Evolutionary conservation across 2,797 vertebrate genomes (phyloP), one percentile per base, ranked within the genome.

Genomic region (Lepilemur ruficaudatus): DNA sequence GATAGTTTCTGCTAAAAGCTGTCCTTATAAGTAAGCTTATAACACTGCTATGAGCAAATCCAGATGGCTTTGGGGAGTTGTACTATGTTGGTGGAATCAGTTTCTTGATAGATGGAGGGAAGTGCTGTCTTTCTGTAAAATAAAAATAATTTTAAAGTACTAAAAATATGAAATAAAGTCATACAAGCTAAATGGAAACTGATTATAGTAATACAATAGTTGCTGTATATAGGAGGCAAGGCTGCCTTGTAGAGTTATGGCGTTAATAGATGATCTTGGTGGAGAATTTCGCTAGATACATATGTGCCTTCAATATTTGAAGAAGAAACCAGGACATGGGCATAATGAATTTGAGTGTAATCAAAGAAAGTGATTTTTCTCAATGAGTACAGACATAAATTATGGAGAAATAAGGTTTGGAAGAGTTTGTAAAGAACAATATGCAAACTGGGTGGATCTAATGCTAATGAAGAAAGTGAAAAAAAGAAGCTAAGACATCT

Each of bases 71-170:
- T 61, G 2, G 13, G 46, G 57, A 89, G 38, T 59, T 0, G 4
- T 73, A 35, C 35, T 72, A 32, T 79, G 13, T 61, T 89, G 84
- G 13, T 79, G 50, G 12, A 93, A 46, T 73, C 38, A 85, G 10
- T 70, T 85, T 96, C 88, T 97, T 96, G 46, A 79, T 75, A 43
- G 13, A 70, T 94, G 82, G 61, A 73, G 46, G 35, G 28, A 84
- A 87, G 50, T 73, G 30, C 7, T 92, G 52, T 79, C 48, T 93
- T 93, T 96, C 90, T 96, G 65, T 82, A 96, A 97, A 91, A 85
- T 59, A 76, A 92, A 93, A 92, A 92, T 61, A 61, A 93, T 63
- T 69, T 94, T 69, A 35, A 91, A 93, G 52, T 63, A 23, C 18
- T 94, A 28, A 87, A 82, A 93, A 91, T 75, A 80, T 52, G 18